These are phyloP conservation scores for Nymphalis polychloros DNA, from an alignment of 2,888 invertebrate genomes.

Conservation along the genomic window DNA sequence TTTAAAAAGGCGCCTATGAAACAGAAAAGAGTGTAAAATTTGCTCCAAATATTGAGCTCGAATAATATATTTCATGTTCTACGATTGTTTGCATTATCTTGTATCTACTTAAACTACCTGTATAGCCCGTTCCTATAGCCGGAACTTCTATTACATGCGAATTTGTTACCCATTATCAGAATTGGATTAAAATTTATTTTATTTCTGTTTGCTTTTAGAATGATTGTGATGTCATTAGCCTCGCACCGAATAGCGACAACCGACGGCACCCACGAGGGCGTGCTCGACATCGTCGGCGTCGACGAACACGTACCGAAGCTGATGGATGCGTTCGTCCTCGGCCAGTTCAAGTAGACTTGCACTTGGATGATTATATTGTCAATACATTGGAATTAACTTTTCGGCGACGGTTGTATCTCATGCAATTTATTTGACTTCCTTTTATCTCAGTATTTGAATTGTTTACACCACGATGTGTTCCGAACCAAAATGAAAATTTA, in stretches of 20 bases:
- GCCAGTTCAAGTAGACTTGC: constrained; percentile 70
- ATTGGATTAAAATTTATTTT: too few relatives aligned
- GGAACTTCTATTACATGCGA: too few relatives aligned
- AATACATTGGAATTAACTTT: constrained; percentile 9
- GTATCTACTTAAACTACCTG: too few relatives aligned
- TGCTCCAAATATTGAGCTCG: too few relatives aligned
- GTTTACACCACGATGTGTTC: constrained; percentile 63
- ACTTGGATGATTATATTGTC: background rate
- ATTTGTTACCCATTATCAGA: too few relatives aligned
- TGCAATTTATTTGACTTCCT: constrained; percentile 39
- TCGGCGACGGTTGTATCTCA: constrained; percentile 51
- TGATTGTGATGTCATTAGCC: constrained; percentile 82
- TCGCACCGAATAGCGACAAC: constrained; percentile 76
- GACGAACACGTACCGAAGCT: constrained; percentile 83
- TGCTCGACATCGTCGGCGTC: constrained; percentile 84
- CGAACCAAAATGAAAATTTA: constrained; percentile 37
- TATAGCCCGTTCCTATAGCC: too few relatives aligned
- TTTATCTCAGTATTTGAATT: constrained; percentile 38
- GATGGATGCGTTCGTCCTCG: constrained; percentile 84
- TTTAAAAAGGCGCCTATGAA: too few relatives aligned
- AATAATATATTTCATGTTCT: too few relatives aligned
- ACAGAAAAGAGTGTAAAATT: too few relatives aligned
- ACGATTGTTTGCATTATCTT: too few relatives aligned
- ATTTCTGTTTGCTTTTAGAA: constrained; percentile 57
- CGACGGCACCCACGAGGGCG: constrained; percentile 74